Base-by-base conservation (phyloP, 2,113 vertebrate species). In the Lampris megalopsis region DNA sequence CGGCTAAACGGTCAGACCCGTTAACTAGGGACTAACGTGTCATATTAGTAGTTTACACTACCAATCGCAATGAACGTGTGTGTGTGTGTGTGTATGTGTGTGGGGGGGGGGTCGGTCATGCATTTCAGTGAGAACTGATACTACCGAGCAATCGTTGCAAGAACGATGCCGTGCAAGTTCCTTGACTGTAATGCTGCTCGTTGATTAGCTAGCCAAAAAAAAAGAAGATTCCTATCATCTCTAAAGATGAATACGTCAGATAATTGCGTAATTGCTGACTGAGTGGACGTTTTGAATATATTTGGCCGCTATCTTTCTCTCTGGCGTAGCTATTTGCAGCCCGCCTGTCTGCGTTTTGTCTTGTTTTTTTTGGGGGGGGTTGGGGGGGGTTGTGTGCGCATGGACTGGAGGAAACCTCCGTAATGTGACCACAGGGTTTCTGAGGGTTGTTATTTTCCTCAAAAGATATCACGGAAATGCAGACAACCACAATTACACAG, bases 261-360 rank as follows among this genome's bases (percentile, higher is more conserved):
- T 75, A 79, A 84, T 88, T 82, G 77, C 24, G 65, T 69, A 58
- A 73, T 84, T 72, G 68, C 71, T 79, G 79, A 87, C 81, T 59
- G 83, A 83, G 82, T 86, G 56, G 75, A 50, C 52, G 58, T 63
- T 63, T 61, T 63, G 56, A 45, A 58, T 48, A 53, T 75, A 71
- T 41, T 63, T 63, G 73, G 71, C 60, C 49, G 64, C 70, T 66
- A 3, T 77, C 75, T 74, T 71, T 74, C 53, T 36, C 38, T 50
- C 42, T 42, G 37, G 3, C 42, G 65, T 38, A 48, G 40, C 63
- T 71, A 40, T 48, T 69, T 4, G 8, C 53, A 5, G 3, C 69
- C 40, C 52, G 36, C 43, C 53, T 35, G 59, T 75, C 43, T 45
- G 43, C 7, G 57, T 48, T 11, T 37, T 57, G 42, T 58, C 53